phyloP scores from a whole-genome alignment of 2,888 invertebrate species.

The Ennomos fuscantarius region DNA sequence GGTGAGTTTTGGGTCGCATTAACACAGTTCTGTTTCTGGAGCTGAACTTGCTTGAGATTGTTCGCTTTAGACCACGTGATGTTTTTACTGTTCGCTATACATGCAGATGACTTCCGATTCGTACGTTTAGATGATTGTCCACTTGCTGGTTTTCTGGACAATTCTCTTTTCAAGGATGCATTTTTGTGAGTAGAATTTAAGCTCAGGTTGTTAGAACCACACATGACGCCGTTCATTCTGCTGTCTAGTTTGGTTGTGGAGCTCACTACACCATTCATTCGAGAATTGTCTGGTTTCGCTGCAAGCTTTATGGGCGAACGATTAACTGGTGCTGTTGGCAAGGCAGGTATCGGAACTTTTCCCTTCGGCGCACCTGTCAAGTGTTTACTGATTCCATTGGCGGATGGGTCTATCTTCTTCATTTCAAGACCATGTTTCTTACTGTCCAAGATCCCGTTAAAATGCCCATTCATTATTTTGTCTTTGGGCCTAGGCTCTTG shows the following conservation, averaged over 20 bases:
- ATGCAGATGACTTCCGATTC: slow-evolving; percentile 77
- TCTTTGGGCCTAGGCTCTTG: slow-evolving; percentile 61
- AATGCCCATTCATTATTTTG: slow-evolving; percentile 51
- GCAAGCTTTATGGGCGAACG: slow-evolving; percentile 60
- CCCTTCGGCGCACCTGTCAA: slow-evolving; percentile 50
- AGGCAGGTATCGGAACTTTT: slow-evolving; percentile 66
- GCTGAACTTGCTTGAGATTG: slow-evolving; percentile 75
- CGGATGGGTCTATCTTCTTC: slow-evolving; percentile 69
- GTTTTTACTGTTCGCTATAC: slow-evolving; percentile 79
- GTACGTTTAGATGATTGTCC: slow-evolving; percentile 63
- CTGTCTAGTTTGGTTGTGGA: slow-evolving; percentile 78
- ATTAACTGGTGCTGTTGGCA: slow-evolving; percentile 56
- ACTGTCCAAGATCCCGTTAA: slow-evolving; percentile 64
- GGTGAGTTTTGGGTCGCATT: slow-evolving; percentile 57
- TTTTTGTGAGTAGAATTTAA: slow-evolving; percentile 65
- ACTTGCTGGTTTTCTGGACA: slow-evolving; percentile 54
- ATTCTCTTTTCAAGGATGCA: slow-evolving; percentile 61
- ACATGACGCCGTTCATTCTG: slow-evolving; percentile 79
- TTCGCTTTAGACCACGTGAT: slow-evolving; percentile 80
- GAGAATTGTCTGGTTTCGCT: slow-evolving; percentile 59
- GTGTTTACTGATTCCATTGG: slow-evolving; percentile 62
- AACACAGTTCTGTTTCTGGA: slow-evolving; percentile 74
- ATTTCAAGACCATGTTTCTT: slow-evolving; percentile 60
- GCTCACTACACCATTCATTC: slow-evolving; percentile 70
- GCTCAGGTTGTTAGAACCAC: slow-evolving; percentile 76